Evolutionary conservation across 2,888 invertebrate genomes (phyloP).

Genomic region (Drosophila meridiana): DNA sequence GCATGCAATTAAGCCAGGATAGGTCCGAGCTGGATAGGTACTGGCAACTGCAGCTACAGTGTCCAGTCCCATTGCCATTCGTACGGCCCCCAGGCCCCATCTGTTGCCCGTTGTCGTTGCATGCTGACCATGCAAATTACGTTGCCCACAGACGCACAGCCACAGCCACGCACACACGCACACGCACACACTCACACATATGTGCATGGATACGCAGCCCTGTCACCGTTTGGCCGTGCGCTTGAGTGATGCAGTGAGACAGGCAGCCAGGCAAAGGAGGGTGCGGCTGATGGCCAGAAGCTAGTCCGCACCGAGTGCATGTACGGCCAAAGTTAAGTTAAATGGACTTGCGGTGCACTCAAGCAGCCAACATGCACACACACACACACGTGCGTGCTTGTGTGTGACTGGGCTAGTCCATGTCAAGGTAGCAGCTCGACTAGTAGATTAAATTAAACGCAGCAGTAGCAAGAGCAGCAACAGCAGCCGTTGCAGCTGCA

Average conservation of each 20-base stretch:
- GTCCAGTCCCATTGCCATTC: slow-evolving; percentile 8
- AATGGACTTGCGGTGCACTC: slow-evolving; percentile 80
- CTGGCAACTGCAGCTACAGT: neutral
- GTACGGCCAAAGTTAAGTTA: slow-evolving; percentile 72
- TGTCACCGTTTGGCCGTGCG: slow-evolving; percentile 73
- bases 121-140: slow-evolving; percentile 80
- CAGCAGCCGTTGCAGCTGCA: slow-evolving; percentile 28
- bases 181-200: no score
- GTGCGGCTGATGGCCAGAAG: slow-evolving; percentile 15
- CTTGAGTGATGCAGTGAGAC: slow-evolving; percentile 74
- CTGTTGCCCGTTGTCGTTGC: slow-evolving; percentile 35
- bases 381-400: slow-evolving; percentile 12
- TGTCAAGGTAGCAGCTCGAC: slow-evolving; percentile 78
- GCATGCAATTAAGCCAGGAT: slow-evolving; percentile 73
- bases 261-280: slow-evolving; percentile 20
- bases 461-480: slow-evolving; percentile 53
- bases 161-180: neutral
- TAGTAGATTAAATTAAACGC: slow-evolving; percentile 80
- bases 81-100: slow-evolving; percentile 27
- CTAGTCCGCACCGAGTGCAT: slow-evolving; percentile 41
- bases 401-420: slow-evolving; percentile 50
- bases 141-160: slow-evolving; percentile 49
- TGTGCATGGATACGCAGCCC: slow-evolving; percentile 58
- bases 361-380: slow-evolving; percentile 56
- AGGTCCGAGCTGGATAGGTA: slow-evolving; percentile 5